Evolutionary conservation across 2,113 vertebrate species (phyloP).

Genomic region (Ondatra zibethicus): DNA sequence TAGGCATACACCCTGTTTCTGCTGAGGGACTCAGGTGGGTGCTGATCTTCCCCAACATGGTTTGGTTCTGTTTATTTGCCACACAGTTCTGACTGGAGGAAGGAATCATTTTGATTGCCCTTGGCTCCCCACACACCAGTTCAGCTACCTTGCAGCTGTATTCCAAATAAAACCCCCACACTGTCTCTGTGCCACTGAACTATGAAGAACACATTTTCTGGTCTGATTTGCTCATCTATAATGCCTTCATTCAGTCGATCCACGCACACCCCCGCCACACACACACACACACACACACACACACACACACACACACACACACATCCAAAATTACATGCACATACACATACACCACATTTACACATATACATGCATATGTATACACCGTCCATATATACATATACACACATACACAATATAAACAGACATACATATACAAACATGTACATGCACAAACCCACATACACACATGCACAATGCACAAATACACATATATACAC

Average conservation of each 20-base stretch:
- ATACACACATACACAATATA: background rate
- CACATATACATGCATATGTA: background rate
- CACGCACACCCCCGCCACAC: accelerated
- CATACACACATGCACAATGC: background rate
- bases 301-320: too few species aligned
- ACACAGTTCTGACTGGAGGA: background rate
- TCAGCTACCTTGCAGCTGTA: background rate
- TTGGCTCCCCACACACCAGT: background rate
- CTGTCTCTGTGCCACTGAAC: background rate
- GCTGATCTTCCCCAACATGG: background rate
- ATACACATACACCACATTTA: background rate
- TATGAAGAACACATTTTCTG: background rate
- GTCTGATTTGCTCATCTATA: background rate
- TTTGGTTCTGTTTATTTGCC: background rate
- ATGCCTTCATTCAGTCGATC: background rate
- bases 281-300: background rate
- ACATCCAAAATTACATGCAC: background rate
- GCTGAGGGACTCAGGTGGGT: background rate
- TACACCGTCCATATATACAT: background rate
- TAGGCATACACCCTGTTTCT: background rate
- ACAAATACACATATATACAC: background rate
- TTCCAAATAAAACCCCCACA: background rate
- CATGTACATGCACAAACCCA: background rate
- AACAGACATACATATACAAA: background rate
- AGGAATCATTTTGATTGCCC: background rate